Conservation (phyloP, 2,888 invertebrate genomes). For the Phymatocera aterrima region DNA sequence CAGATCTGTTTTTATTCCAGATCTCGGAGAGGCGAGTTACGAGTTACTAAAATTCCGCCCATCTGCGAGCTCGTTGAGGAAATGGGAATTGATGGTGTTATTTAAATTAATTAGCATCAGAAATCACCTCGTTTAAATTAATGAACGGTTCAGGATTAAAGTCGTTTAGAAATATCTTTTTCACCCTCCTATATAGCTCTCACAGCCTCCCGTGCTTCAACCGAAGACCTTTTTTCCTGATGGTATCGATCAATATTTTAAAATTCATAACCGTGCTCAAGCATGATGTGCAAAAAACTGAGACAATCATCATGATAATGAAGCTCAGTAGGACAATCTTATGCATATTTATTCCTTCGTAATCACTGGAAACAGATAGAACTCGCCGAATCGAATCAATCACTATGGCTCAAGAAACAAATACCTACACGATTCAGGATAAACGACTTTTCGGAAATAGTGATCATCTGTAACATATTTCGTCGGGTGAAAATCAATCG, state of each 20-base stretch:
- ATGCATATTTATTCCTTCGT: no score
- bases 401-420: not conserved
- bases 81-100: conserved; percentile 48
- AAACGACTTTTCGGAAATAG: not conserved
- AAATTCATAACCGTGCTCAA: conserved; percentile 23
- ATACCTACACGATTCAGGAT: not conserved
- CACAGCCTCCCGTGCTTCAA: not conserved
- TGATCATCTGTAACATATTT: no score
- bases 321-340: no score
- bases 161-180: conserved; percentile 40
- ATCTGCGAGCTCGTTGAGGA: conserved; percentile 33
- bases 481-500: no score
- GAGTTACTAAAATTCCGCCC: conserved; percentile 21
- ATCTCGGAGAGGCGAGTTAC: conserved; percentile 27
- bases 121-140: conserved; percentile 48
- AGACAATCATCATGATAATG: no score
- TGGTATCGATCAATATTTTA: conserved; percentile 26
- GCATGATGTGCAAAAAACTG: not conserved
- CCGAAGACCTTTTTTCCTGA: not conserved
- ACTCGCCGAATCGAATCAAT: not conserved
- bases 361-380: not conserved
- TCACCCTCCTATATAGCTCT: not conserved
- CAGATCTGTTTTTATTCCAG: conserved; percentile 48
- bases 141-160: conserved; percentile 45
- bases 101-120: conserved; percentile 49